Base-by-base conservation (phyloP, 92 coral and sea anemone genomes). In the Parazoanthus darwini region DNA sequence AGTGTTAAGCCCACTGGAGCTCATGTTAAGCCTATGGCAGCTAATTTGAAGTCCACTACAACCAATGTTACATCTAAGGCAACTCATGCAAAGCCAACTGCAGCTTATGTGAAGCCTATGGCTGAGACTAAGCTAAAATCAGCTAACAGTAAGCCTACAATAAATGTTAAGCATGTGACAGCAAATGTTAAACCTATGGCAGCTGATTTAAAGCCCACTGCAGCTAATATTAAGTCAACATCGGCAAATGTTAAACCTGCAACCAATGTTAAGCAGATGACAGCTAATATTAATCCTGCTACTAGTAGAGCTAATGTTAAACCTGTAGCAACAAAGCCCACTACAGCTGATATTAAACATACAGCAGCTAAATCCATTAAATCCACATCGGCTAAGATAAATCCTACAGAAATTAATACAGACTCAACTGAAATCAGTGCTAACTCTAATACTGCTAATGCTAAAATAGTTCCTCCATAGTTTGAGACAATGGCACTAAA, bases 401-500 rank as follows among this genome's bases (percentile, higher is more conserved):
- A 51, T 10, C 58, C 16, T 10, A 51, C 58, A 51, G 16, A 51
- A 6, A 73, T 20, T 33, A 13, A 29, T 0, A 6, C 76, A 10
- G 8, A 71, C 36, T 6, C 77, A 10, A 10, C 77, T 10, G 46
- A 33, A 73, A 35, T 29, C 8, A 73, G 13, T 33, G 23, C 22
- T 73, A 73, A 73, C 25, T 35, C 43, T 11, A 29, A 73, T 0
- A 72, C 3, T 73, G n/a, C n/a, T 51, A 51, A 51, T 51, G 50
- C 50, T 46, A 46, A 46, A 46, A 46, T 46, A 9, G 4, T 44
- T 65, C 58, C 94, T 71, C 77, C 89, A 26, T 66, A 92, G 29
- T 93, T 93, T 91, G 89, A 85, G 75, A 75, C 78, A 56, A 81
- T 93, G 94, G 66, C 88, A 50, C 54, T 93, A 44, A 83, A 88